Evolutionary conservation across 2,888 invertebrate genomes (phyloP), one percentile per base, ranked within the genome.

Genomic region (Parochlus steinenii): DNA sequence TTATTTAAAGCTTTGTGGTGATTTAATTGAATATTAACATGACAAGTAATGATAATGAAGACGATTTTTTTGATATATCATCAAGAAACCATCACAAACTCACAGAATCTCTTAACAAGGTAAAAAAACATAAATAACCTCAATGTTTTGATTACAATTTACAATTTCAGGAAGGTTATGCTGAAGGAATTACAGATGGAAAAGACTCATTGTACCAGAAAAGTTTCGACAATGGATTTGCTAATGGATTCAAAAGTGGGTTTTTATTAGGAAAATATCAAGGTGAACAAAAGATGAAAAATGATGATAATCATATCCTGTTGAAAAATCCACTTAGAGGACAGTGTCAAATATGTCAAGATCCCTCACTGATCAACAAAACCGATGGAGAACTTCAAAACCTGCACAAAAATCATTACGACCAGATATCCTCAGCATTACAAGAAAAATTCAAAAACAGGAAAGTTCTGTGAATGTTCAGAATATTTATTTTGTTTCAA

Each of bases 201-300:
- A 63, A 69, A 42, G 62, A 68, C 12, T 55, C 64, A 33, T 63
- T 65, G 31, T 75, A 73, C 45, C 81, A 82, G 56, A 49, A 61
- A 14, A 69, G 73, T 49, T 82, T 82, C 51, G 73, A 81, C 47
- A 48, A 50, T 38, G 81, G 81, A 2, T 82, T 73, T 50, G 54
- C 56, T 39, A 68, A 72, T 47, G 81, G 77, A 2, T 65, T 78
- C 22, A 52, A 54, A 39, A 68, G 66, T 45, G 74, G 71, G 11
- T 63, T 73, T 37, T 48, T 62, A 38, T 45, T 77, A 36, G 71
- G 75, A 39, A 55, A 56, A 45, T 56, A 53, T 26, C 62, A 65
- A 48, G 63, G 61, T 25, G 25, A 25, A 25, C 11, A n/a, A n/a
- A 11, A 25, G 11, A 25, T 25, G 25, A 25, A 25, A 4, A 12